phyloP scores from a whole-genome alignment of 2,797 vertebrate species.

The Limnodromus scolopaceus region DNA sequence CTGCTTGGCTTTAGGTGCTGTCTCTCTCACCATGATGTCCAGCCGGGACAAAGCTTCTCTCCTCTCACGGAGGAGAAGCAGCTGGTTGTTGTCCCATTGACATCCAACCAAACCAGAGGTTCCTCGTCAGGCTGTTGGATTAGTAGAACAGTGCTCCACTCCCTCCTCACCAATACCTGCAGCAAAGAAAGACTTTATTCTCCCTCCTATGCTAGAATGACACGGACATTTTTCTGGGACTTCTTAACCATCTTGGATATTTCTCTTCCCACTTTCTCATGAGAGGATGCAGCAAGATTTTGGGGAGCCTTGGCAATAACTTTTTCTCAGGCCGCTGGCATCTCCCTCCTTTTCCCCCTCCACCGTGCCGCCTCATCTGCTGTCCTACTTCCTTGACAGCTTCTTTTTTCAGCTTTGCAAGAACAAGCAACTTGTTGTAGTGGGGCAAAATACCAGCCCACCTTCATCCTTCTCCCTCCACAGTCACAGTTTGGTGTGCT shows the following conservation, averaged over 20 bases:
- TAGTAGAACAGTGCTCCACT: background rate
- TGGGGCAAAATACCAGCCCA: background rate
- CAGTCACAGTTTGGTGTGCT: background rate
- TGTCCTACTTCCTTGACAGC: background rate
- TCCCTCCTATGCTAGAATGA: background rate
- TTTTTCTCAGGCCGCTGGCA: background rate
- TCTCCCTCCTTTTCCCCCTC: background rate
- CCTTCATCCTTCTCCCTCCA: background rate
- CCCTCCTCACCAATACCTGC: background rate
- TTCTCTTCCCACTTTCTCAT: background rate
- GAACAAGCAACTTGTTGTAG: background rate
- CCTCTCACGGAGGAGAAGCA: background rate
- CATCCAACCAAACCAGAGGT: background rate
- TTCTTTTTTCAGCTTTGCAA: background rate
- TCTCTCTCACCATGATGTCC: background rate
- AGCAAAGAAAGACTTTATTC: background rate
- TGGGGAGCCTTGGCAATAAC: background rate
- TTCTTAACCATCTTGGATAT: background rate
- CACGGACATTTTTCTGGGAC: background rate
- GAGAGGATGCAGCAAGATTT: background rate
- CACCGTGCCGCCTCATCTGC: background rate
- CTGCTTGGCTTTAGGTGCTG: background rate
- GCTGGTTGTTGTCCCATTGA: background rate
- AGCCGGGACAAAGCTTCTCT: background rate
- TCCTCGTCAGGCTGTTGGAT: background rate